Conservation (phyloP, 2,113 vertebrate species). For the Ochotona curzoniae region DNA sequence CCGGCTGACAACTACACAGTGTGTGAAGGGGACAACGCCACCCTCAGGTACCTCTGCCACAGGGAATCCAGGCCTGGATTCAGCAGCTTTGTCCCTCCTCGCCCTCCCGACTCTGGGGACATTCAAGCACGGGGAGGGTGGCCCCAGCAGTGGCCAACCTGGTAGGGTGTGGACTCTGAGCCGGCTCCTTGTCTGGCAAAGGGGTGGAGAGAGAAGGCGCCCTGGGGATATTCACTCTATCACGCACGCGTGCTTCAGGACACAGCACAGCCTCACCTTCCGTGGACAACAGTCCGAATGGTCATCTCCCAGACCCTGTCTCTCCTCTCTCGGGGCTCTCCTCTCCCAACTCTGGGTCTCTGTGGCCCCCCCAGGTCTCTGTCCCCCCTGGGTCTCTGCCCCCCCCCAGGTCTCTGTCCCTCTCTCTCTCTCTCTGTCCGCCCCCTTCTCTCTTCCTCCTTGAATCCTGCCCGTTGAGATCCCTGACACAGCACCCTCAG, state of each 20-base stretch:
- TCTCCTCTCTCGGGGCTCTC: not conserved
- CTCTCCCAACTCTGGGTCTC: not conserved
- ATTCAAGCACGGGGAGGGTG: not conserved
- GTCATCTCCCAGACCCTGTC: no score
- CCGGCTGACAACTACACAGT: slow-evolving; percentile 78
- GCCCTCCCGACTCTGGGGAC: not conserved
- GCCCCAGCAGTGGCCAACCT: not conserved
- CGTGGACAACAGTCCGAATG: no score
- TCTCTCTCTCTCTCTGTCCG: not conserved
- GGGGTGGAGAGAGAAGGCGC: not conserved
- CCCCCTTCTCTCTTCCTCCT: not conserved
- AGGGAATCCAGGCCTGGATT: not conserved
- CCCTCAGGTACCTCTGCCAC: slow-evolving; percentile 71
- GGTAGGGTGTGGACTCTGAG: not conserved
- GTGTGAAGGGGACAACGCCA: slow-evolving; percentile 80
- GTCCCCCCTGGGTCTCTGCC: not conserved
- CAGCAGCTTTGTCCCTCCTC: rapidly evolving
- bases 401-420: not conserved
- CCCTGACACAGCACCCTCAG: not conserved
- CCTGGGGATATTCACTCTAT: no score
- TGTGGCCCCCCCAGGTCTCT: not conserved
- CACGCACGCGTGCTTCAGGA: no score
- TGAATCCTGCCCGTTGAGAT: not conserved
- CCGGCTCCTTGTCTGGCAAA: not conserved
- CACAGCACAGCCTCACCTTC: no score